Base-by-base conservation (phyloP, 1,140 invertebrate genomes). In the Zaprionus africanus region DNA sequence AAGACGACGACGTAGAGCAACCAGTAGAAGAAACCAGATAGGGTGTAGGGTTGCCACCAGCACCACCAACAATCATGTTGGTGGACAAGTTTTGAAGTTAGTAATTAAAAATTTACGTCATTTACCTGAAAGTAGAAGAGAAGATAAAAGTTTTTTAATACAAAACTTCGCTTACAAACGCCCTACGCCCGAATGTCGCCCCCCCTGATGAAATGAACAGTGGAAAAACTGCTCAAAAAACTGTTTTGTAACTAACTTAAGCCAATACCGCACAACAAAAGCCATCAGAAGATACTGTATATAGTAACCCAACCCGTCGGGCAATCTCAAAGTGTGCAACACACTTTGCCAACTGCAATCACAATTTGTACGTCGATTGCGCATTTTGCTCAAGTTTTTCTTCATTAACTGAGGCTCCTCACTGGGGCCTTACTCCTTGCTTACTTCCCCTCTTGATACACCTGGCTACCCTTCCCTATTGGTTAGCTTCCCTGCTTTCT, bases 31-130 rank as follows among this genome's bases (percentile, higher is more conserved):
- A 6, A n/a, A 6, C n/a, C 15, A 15, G 38, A n/a, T 41, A 17
- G 46, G 4, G 19, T 51, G 11, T 24, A 51, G 46, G 41, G 7
- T 46, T 51, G 12, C 46, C 24, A 56, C 53, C 24, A n/a, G n/a
- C n/a, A 51, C 5, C 15, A 5, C 46, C 49, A 36, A 62, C 46
- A 38, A 66, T 24, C 46, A 17, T 60, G 34, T 58, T 43, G 38
- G 60, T 34, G 65, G 61, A 81, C 81, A 82, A 86, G 76, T 86
- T 85, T 80, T 82, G 51, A 70, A 74, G 77, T 79, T 72, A 72
- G 84, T 87, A 87, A 87, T 88, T 87, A 87, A 87, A 87, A 87
- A 87, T 87, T 83, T 87, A 87, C 84, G 81, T 87, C 84, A 87
- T 87, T 87, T 87, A 87, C 83, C 83, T 87, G 84, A 43, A 85